Evolutionary conservation across 2,888 invertebrate genomes (phyloP), one percentile per base, ranked within the genome.

Genomic region (Pantelozetes paolii): DNA sequence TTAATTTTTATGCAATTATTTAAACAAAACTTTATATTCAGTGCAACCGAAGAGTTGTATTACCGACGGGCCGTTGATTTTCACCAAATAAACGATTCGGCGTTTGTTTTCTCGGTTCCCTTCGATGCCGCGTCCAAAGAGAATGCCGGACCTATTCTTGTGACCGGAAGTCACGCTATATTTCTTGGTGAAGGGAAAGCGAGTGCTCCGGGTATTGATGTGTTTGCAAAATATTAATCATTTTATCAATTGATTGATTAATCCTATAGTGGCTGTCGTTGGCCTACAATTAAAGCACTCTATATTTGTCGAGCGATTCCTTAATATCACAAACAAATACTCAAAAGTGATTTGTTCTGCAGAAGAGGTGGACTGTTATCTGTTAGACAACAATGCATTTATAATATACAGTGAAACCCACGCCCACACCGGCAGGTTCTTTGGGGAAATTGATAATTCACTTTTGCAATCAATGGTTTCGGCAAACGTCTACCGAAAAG

Each of bases 341-440:
- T 78, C 78, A 32, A 74, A 72, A 71, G 77, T 76, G 42, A 76
- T 74, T 40, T 79, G 78, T 71, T 50, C 74, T n/a, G 50, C 91
- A 13, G 90, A 90, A 77, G 91, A 91, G 78, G 84, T 94, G 32
- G 93, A 94, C 81, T 96, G 96, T 82, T 96, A 94, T 81, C 89
- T 96, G 45, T 84, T 96, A 74, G 96, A 96, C 81, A 94, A 95
- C 83, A 94, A 93, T 82, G 96, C 95, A 18, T 96, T 94, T 82
- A 90, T 96, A 71, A 89, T 96, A 72, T 88, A 94, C 50, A 94
- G 94, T 0, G 93, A 94, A 82, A 86, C 87, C 42, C 13, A 23
- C 3, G 88, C 90, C 57, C 91, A 94, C 80, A 77, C 80, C 20
- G 95, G 95, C 0, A 87, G 89, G 80, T 96, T 96, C 83, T 95